Evolutionary conservation across 2,888 invertebrate genomes (phyloP).

Genomic region (Agapostemon virescens): DNA sequence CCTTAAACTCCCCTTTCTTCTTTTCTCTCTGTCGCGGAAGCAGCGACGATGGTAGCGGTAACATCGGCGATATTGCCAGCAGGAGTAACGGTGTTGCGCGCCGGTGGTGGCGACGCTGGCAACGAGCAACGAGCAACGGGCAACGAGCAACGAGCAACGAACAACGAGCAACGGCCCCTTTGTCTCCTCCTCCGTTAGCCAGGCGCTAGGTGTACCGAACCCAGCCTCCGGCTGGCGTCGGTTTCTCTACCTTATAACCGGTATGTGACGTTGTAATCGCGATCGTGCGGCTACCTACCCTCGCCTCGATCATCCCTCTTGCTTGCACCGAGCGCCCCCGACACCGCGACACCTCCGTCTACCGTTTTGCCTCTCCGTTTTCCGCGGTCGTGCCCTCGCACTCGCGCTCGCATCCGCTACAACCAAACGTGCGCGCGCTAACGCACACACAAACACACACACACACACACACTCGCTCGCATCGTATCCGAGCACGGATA

Average conservation of each 20-base stretch:
- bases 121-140: conserved; percentile 1
- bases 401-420: not conserved
- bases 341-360: conserved; percentile 8
- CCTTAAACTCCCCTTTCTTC: conserved; percentile 51
- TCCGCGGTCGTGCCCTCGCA: conserved; percentile 4
- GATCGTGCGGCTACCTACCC: conserved; percentile 51
- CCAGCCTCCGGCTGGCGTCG: conserved; percentile 58
- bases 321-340: not conserved
- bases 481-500: not conserved
- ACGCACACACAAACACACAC: not conserved
- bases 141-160: not conserved
- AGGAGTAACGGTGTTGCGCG: conserved; percentile 1
- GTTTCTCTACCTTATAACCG: conserved; percentile 72
- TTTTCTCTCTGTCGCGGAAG: conserved; percentile 5
- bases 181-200: conserved; percentile 25
- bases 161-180: conserved; percentile 22
- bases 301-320: conserved; percentile 32
- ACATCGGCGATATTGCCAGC: conserved; percentile 6
- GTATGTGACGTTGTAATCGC: conserved; percentile 75
- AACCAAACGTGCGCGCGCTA: not conserved
- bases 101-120: conserved; percentile 14
- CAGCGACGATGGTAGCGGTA: not conserved
- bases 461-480: not conserved
- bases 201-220: conserved; percentile 30
- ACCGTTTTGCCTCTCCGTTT: conserved; percentile 29